phyloP scores from a whole-genome alignment of 2,797 vertebrate genomes.

The Anisognathus igniventris region DNA sequence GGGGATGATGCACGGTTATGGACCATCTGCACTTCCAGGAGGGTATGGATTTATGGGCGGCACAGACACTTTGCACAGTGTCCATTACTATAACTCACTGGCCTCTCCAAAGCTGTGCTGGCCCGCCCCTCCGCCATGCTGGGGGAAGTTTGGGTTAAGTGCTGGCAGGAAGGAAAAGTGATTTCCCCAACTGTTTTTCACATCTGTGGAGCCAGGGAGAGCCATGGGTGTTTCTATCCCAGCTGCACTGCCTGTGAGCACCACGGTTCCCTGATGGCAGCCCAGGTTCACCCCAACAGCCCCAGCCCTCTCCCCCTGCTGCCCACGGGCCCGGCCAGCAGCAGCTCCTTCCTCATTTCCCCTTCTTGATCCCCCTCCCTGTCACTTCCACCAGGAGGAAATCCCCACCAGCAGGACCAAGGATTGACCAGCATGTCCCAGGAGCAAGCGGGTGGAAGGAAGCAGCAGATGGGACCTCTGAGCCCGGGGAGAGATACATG shows the following conservation, averaged over 20 bases:
- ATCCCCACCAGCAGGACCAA: not conserved
- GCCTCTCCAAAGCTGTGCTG: conserved; percentile 74
- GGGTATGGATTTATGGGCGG: conserved; percentile 80
- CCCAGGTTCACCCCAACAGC: not conserved
- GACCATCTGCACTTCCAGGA: conserved; percentile 82
- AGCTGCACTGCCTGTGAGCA: accelerated
- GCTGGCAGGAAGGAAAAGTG: conserved; percentile 1
- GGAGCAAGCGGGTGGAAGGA: not conserved
- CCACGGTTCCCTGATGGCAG: accelerated
- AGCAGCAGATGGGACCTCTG: not conserved
- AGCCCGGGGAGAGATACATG: not conserved
- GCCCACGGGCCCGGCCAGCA: accelerated
- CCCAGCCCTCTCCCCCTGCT: not conserved
- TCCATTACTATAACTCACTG: conserved; percentile 81
- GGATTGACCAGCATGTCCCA: accelerated
- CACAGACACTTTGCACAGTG: conserved; percentile 78
- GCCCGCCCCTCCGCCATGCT: conserved; percentile 12
- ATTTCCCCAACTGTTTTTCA: not conserved
- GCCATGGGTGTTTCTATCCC: not conserved
- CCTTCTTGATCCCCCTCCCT: not conserved
- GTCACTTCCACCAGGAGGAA: not conserved
- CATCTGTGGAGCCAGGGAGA: not conserved
- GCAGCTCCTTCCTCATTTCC: not conserved
- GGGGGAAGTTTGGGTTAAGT: conserved; percentile 22
- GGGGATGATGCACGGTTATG: conserved; percentile 82